Base-by-base conservation (phyloP, 1,140 invertebrate genomes). In the Drosophila melanica region DNA sequence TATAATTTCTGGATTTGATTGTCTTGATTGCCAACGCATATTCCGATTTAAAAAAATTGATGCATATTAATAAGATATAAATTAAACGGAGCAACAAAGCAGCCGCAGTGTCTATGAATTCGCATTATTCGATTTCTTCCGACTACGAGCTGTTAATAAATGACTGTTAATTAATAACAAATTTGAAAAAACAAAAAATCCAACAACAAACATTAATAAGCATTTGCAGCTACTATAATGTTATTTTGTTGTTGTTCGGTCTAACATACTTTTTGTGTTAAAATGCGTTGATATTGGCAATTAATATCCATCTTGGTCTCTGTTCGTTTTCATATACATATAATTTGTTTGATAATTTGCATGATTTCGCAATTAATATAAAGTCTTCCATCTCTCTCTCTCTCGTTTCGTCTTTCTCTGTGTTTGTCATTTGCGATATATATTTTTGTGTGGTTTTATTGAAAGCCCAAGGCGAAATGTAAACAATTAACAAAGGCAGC, bases 121-220 rank as follows among this genome's bases (percentile, higher is more conserved):
- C 67, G 68, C 58, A 62, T 70, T 55, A 48, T 64, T 48, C 67
- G 55, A 75, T 77, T 64, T 75, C 72, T 70, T 67, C 64, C 72
- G 63, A 62, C 48, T 75, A 44, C 51, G 63, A 65, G 37, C 37
- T 69, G 59, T 62, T 81, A 77, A 81, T 81, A 81, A 85, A 85
- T 85, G 77, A 68, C 63, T 78, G 65, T 72, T 85, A 85, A 85
- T 85, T 85, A 85, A 85, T 85, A 81, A 85, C 77, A 81, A 85
- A 77, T 84, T 80, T 86, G 68, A 80, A 54, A 58, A 20, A 65
- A 62, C 47, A 58, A 20, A 65, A 62, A 51, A 45, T 27, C 23
- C 50, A 39, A 74, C 44, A 59, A n/a, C 48, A 20, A 51, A 51
- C 39, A 72, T 63, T 81, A 55, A 81, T 72, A 81, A 80, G 48